Conservation (phyloP, 2,113 vertebrate species). For the Acrocephalus arundinaceus region DNA sequence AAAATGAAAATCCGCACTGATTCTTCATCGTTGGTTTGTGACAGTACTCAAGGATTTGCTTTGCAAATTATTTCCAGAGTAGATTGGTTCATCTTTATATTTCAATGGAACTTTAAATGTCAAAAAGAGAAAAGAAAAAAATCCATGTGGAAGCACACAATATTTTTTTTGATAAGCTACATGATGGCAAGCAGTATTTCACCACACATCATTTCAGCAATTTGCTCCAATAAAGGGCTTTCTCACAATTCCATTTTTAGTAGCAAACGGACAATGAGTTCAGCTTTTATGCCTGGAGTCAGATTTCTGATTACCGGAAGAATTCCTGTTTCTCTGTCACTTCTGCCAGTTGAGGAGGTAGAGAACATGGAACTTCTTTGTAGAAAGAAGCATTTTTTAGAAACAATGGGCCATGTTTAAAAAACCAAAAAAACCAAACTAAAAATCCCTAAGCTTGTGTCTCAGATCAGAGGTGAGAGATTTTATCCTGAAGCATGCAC, state of each 20-base stretch:
- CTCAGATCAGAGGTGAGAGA: background rate
- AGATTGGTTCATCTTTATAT: background rate
- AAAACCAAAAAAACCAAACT: background rate
- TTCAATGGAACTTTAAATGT: background rate
- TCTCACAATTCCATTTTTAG: background rate
- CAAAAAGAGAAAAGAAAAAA: background rate
- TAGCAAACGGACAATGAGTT: background rate
- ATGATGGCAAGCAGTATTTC: background rate
- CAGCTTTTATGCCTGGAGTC: background rate
- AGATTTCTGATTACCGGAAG: background rate
- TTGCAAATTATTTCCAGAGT: background rate
- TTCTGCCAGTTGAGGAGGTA: background rate
- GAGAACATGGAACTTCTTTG: background rate
- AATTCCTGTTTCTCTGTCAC: background rate
- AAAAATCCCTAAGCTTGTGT: background rate
- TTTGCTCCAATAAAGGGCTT: background rate
- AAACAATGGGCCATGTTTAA: background rate
- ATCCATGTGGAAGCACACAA: accelerated
- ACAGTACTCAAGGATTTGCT: background rate
- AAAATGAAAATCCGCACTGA: background rate
- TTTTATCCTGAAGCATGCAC: background rate
- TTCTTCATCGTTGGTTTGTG: background rate
- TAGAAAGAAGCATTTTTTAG: background rate
- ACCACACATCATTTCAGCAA: background rate
- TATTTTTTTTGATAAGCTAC: background rate